Evolutionary conservation across 2,113 vertebrate genomes (phyloP), one percentile per base, ranked within the genome.

Genomic region (Mixornis gularis): DNA sequence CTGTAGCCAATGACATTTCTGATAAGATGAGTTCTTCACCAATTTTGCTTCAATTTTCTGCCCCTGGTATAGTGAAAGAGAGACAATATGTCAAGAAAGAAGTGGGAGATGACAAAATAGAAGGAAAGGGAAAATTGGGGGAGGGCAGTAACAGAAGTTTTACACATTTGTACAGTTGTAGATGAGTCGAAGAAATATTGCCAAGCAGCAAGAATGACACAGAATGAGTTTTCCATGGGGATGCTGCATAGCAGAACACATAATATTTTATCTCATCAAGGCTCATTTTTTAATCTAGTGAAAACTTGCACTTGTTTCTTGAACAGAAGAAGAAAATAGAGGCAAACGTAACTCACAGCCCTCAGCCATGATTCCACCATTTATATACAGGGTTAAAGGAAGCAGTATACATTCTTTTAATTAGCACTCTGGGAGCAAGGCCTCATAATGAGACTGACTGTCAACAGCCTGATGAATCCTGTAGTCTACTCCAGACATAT

Each of bases 331-430:
- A 34, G 7, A 79, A 36, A 58, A 43, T 11, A 66, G 20, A 85
- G 18, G 10, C 11, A 74, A 62, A 71, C 0, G 1, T 55, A 25
- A 48, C 10, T 52, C 0, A 0, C 34, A 76, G 22, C 29, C n/a
- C 4, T 5, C 29, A 34, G 34, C 29, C 10, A 6, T 5, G 29
- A 52, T 38, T 25, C 12, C 51, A 72, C 19, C 13, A 26, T 46
- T 83, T 77, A 22, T 65, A 26, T 22, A 13, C 7, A 14, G 13
- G 9, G 12, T 41, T 64, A 46, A 58, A 79, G 48, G 43, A 79
- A 48, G n/a, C 8, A 60, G 7, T 34, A 20, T n/a, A 9, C 53
- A 21, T 79, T 72, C 12, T 62, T 85, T 59, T 32, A 77, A 56
- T 29, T n/a, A 48, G 6, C 27, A 68, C 4, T 30, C 17, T 69